Base-by-base conservation (phyloP, 2,888 invertebrate species). In the Brachypterus glaber region DNA sequence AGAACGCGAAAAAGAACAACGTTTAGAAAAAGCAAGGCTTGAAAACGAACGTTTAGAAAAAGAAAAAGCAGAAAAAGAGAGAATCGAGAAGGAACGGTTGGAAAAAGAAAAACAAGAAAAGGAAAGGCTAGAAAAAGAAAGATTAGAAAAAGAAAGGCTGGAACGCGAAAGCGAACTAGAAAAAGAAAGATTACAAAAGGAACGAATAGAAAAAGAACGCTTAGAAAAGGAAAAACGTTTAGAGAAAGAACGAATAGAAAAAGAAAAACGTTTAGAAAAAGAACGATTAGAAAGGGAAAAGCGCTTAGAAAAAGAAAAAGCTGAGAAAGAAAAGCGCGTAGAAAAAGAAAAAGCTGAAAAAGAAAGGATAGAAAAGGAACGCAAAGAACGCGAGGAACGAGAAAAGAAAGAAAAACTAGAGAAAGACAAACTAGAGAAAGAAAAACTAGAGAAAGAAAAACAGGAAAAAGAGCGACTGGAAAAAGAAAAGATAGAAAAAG, bases 401-500 rank as follows among this genome's bases (percentile, higher is more conserved):
- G 51, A 49, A 35, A 58, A 58, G 33, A n/a, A n/a, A n/a, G n/a
- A n/a, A n/a, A n/a, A n/a, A 31, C 45, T 57, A 33, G 58, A 68
- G 56, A 57, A 60, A 51, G 54, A 66, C 44, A 51, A 50, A 40
- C 47, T 49, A 37, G 57, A 57, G 37, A 60, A 36, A 41, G 58
- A 57, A 41, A 57, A 45, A 47, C 33, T 49, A 32, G 66, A 63
- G 47, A 55, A 53, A 45, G 62, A 63, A 37, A 55, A 59, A 17
- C 44, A 62, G 14, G 66, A 68, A 34, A 59, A 58, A 24, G 60
- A 60, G 40, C 52, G 49, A 39, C 50, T 52, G 40, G 59, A 60
- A 49, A 50, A 57, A 41, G 62, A 63, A 40, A 63, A 68, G 16
- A 54, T 52, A 26, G 67, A 69, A 45, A 67, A 64, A 54, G 60